Base-by-base conservation (phyloP, 2,797 vertebrate genomes). In the Clarias platycephalus region DNA sequence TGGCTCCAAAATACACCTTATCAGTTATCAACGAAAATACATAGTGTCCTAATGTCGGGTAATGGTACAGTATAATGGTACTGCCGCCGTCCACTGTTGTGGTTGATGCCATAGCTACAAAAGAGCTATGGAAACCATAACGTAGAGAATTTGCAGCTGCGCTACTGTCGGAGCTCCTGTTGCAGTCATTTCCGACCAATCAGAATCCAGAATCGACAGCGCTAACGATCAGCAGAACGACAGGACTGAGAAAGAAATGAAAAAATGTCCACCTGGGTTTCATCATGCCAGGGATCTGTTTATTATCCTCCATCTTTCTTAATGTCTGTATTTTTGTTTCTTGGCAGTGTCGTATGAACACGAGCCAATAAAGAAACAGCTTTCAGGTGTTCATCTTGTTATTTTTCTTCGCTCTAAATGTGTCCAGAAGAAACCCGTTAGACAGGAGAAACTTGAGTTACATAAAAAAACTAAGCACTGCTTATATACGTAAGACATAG, bases 401-500 rank as follows among this genome's bases (percentile, higher is more conserved):
- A 24, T 90, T 86, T 83, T 78, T 80, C 78, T 79, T 66, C 80
- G 80, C 53, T 75, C 34, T 63, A 62, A 86, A 86, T 88, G 72
- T 72, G 85, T 6, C 53, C n/a, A 84, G 90, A 90, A 85, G 66
- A 93, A 95, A 94, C 93, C 89, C 5, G 93, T 93, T 88, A 71
- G 86, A 94, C 93, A 10, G 92, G 94, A 92, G 93, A 91, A 93
- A 93, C 93, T 90, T 90, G 93, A 89, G 88, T 67, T 88, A 89
- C 91, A 89, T 91, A 84, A 91, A 92, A 92, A 93, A 93, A 91
- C 91, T 90, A 93, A 91, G 91, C 89, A 90, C 90, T 91, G 87
- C 77, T 62, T 89, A 82, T 77, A 83, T 93, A 92, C 91, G 85
- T 58, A 15, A 87, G 84, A 90, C 40, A 75, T 83, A 81, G 83